Conservation (phyloP, 2,888 invertebrate species). For the Aphodius sticticus region DNA sequence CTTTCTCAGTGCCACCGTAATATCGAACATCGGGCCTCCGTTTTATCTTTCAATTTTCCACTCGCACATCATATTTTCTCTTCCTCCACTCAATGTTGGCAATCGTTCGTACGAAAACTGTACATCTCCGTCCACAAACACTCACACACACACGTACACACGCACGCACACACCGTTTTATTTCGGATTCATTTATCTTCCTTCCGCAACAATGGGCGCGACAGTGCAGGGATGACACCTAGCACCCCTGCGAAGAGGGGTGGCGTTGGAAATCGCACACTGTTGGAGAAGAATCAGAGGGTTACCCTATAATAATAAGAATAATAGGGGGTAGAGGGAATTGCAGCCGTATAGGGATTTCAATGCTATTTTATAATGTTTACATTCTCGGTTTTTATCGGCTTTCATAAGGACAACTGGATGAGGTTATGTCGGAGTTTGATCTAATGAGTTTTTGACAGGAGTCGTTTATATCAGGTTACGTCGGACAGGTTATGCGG, state of each 20-base stretch:
- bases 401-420: not conserved
- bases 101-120: not conserved
- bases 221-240: constrained; percentile 58
- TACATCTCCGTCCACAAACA: not conserved
- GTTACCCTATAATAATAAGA: not conserved
- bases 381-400: constrained; percentile 21
- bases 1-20: not conserved
- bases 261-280: constrained; percentile 17
- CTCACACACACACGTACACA: not conserved
- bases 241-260: constrained; percentile 31
- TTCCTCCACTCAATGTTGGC: not conserved
- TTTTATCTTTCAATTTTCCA: constrained; percentile 4
- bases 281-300: not conserved
- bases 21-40: not conserved
- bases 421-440: not conserved
- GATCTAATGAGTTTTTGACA: not conserved
- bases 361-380: constrained; percentile 23
- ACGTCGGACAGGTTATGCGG: not conserved
- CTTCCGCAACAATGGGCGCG: constrained; percentile 59
- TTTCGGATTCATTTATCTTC: constrained; percentile 61
- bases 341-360: constrained; percentile 6
- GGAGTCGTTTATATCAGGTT: not conserved
- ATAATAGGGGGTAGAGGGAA: not conserved
- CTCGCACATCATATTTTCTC: not conserved
- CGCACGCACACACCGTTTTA: constrained; percentile 49